phyloP scores from a whole-genome alignment of 2,888 invertebrate species.

The Epinotia ramella region DNA sequence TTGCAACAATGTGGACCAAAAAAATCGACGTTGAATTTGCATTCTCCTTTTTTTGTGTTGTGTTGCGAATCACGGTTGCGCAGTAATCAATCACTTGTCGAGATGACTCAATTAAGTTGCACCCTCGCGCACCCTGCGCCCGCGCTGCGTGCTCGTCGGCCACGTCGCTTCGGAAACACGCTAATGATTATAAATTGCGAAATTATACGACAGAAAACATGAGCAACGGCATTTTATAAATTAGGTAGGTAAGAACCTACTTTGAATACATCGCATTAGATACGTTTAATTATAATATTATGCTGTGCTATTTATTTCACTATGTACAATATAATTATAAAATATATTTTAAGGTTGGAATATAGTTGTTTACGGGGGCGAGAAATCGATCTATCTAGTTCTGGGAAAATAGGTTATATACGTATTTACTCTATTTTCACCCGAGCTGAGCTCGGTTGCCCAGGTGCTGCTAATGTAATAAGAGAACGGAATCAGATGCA shows the following conservation, averaged over 20 bases:
- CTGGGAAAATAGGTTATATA: too few species aligned
- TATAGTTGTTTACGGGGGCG: too few species aligned
- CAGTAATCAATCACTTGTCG: constrained; percentile 77
- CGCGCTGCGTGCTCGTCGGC: constrained; percentile 53
- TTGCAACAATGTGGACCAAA: constrained; percentile 58
- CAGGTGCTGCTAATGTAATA: background rate
- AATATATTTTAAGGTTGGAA: background rate
- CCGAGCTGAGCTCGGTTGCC: too few species aligned
- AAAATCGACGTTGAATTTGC: constrained; percentile 67
- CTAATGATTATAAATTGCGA: constrained; percentile 80
- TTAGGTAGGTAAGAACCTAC: constrained; percentile 47
- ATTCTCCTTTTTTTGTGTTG: constrained; percentile 67
- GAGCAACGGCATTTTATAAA: constrained; percentile 65
- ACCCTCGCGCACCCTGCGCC: constrained; percentile 61
- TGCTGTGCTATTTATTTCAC: constrained; percentile 28
- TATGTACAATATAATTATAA: constrained; percentile 20
- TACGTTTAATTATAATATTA: constrained; percentile 45
- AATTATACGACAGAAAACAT: constrained; percentile 73
- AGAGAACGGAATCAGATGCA: background rate
- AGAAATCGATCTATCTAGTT: too few species aligned
- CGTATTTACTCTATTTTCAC: too few species aligned
- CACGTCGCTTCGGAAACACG: constrained; percentile 68
- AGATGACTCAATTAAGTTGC: constrained; percentile 80
- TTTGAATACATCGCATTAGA: constrained; percentile 44
- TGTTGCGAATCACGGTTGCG: constrained; percentile 73